Base-by-base conservation (phyloP, 2,888 invertebrate species). In the Thymelicus acteon region DNA sequence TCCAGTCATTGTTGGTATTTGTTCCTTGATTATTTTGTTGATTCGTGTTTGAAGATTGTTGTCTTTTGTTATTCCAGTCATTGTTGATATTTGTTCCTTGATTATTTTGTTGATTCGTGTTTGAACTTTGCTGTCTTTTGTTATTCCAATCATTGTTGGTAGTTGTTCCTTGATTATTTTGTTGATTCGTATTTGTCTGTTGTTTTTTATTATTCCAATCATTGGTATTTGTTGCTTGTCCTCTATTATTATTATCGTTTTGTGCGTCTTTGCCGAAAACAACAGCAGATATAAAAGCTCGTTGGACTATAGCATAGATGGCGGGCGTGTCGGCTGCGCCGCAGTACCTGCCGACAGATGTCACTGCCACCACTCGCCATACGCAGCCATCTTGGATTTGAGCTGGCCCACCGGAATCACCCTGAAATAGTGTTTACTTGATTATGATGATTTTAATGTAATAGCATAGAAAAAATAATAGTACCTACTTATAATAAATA, bases 381-480 rank as follows among this genome's bases (percentile, higher is more conserved):
- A 79, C 60, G 70, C 93, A 93, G 64, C 89, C 92, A 67, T 91
- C 91, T 78, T 87, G 88, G 0, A 91, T 74, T 74, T 92, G 92
- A 0, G 89, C 91, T 4, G 93, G 93, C 0, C 93, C 93, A 0
- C 93, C 93, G 0, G 92, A 92, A 68, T 93, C 93, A 62, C 93
- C 93, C 93, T 93, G 83, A 8, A 64, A 44, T 5, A 13, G 24
- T n/a, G 68, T 31, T 49, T n/a, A 31, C 31, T 31, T 31, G 31
- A 31, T 24, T 24, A 24, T 31, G 31, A 5, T 31, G 31, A 31
- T 31, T 31, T 31, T 31, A 31, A 31, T 31, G 31, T 19, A 19
- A 19, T 31, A 31, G 31, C 31, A n/a, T n/a, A n/a, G n/a, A n/a
- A n/a, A n/a, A n/a, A n/a, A n/a, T n/a, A n/a, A n/a, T n/a, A n/a